These are phyloP conservation scores for Lontra canadensis DNA, from an alignment of 2,113 vertebrate genomes.

Conservation along the genomic window DNA sequence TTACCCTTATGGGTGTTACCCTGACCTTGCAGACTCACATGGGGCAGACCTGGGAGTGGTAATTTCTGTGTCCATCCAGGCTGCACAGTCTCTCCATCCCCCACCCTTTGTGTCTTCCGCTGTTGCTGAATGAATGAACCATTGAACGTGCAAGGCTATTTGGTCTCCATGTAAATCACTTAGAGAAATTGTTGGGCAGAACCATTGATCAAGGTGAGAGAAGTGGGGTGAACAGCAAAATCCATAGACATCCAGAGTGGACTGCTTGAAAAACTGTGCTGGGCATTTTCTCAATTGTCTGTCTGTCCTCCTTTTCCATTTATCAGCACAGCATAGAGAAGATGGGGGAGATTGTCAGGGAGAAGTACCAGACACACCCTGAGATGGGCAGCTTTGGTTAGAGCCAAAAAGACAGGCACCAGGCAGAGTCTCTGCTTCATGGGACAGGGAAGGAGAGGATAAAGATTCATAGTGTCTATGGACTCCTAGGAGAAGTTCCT, in stretches of 20 bases:
- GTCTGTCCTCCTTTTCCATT: not conserved
- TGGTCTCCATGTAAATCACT: not conserved
- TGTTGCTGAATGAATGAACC: not conserved
- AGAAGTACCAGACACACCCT: not conserved
- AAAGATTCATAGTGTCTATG: not conserved
- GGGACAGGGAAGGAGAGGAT: not conserved
- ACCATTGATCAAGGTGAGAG: not conserved
- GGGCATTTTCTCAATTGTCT: not conserved
- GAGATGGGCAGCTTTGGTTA: conserved; percentile 46
- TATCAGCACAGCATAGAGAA: not conserved
- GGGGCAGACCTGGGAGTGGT: not conserved
- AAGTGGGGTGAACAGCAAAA: not conserved
- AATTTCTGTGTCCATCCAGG: not conserved
- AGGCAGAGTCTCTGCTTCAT: conserved; percentile 19
- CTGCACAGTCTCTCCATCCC: not conserved
- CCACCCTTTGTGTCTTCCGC: not conserved
- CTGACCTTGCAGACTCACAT: not conserved
- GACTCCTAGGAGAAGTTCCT: not conserved
- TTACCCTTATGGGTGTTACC: not conserved
- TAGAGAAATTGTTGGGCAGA: not conserved
- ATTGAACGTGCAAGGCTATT: not conserved
- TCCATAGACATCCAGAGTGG: not conserved
- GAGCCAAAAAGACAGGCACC: not conserved
- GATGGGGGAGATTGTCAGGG: not conserved
- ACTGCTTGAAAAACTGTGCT: not conserved